phyloP scores from a whole-genome alignment of 2,888 invertebrate species.

The Phytoseiulus persimilis region DNA sequence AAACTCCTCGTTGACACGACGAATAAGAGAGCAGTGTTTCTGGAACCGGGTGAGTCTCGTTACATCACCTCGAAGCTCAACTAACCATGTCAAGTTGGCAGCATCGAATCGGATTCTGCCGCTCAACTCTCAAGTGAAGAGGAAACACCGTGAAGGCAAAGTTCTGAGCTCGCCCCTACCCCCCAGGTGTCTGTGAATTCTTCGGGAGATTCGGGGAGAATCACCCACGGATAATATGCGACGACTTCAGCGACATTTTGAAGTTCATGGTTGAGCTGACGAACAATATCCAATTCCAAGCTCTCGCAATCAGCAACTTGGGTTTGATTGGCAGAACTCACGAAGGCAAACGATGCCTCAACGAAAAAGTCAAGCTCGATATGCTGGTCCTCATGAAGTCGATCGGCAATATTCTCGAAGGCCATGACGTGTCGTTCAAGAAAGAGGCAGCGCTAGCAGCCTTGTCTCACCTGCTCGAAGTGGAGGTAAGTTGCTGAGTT shows the following conservation, averaged over 20 bases:
- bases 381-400: not conserved
- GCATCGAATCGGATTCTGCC: too few species aligned
- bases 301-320: not conserved
- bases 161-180: too few species aligned
- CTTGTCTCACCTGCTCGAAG: not conserved
- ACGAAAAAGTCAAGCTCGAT: not conserved
- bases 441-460: not conserved
- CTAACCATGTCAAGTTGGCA: too few species aligned
- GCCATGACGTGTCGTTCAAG: not conserved
- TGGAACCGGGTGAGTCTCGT: not conserved
- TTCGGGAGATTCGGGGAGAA: slow-evolving; percentile 9
- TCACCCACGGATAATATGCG: not conserved
- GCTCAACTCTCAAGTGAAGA: too few species aligned
- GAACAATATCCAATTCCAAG: not conserved
- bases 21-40: not conserved
- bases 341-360: slow-evolving; percentile 20
- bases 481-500: not conserved
- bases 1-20: not conserved
- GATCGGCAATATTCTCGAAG: not conserved
- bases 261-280: not conserved
- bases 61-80: too few species aligned
- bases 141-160: too few species aligned
- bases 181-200: not conserved
- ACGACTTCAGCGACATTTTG: not conserved
- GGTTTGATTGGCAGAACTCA: not conserved